Evolutionary conservation across 2,888 invertebrate species (phyloP), one percentile per base, ranked within the genome.

Genomic region (Axea sp.): DNA sequence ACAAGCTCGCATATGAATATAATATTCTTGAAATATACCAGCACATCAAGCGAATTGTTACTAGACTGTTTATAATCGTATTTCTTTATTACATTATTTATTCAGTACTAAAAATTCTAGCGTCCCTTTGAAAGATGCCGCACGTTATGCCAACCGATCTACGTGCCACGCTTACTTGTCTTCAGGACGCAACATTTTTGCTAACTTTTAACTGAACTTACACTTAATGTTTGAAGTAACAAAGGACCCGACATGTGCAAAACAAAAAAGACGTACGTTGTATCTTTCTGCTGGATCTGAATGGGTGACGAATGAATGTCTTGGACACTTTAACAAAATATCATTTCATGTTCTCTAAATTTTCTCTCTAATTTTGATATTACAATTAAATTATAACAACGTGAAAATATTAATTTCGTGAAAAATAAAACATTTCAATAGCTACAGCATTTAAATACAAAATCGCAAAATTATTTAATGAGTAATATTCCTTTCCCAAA

Each of bases 241-340:
- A 78, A 78, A 79, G 79, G 73, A 57, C 55, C 76, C 75, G 65
- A 73, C 75, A 53, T 67, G 62, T 60, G 68, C 62, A 64, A 77
- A 71, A 53, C 68, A 65, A 67, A 35, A 31, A 33, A 41, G 35
- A 57, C 73, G 39, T 65, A 51, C 71, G 76, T 75, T 76, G 76
- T 83, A 81, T 83, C 83, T 76, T 73, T 75, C 76, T 76, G 72
- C 75, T 73, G 69, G 77, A 83, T 83, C 82, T 80, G 77, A 74
- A 77, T 83, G 81, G 81, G 81, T 83, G 82, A 82, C 83, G 73
- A 64, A 53, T 49, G 60, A 55, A 64, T 73, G 7, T 19, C 28
- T 14, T 24, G 19, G 5, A 39, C 67, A 55, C 45, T 47, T 30
- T 22, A 30, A n/a, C n/a, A n/a, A n/a, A n/a, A n/a, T n/a, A n/a